Conservation (phyloP, 2,888 invertebrate species). For the Leptura quadrifasciata region DNA sequence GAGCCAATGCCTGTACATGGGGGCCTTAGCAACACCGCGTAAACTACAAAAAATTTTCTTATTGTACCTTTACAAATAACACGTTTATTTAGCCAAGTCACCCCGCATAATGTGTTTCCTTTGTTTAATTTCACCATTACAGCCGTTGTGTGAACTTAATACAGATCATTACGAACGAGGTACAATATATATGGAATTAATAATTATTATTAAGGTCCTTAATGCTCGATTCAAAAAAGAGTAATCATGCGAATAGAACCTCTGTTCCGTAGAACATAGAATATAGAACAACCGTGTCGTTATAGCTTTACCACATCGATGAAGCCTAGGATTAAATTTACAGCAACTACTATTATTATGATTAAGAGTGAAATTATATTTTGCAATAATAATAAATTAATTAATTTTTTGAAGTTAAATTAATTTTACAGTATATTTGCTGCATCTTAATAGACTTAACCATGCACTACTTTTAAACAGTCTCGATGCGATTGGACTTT, state of each 20-base stretch:
- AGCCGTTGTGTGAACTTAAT: constrained; percentile 22
- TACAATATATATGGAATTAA: constrained; percentile 20
- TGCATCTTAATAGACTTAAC: too few relatives aligned
- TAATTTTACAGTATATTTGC: too few relatives aligned
- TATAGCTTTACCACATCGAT: constrained; percentile 36
- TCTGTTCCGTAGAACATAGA: constrained; percentile 38
- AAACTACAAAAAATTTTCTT: background rate
- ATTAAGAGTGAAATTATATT: too few relatives aligned
- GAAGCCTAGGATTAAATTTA: background rate
- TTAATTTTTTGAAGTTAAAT: too few relatives aligned
- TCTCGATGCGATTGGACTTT: too few relatives aligned
- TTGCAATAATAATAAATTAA: too few relatives aligned
- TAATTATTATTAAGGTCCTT: constrained; percentile 19
- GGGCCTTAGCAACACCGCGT: background rate
- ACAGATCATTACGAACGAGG: constrained; percentile 17
- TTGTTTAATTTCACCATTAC: constrained; percentile 24
- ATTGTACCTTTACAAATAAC: constrained; percentile 8
- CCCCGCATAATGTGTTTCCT: constrained; percentile 9
- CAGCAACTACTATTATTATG: background rate
- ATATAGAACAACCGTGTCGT: constrained; percentile 38
- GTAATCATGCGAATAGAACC: constrained; percentile 42
- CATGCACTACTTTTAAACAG: too few relatives aligned
- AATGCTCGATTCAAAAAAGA: constrained; percentile 38
- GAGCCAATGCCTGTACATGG: background rate
- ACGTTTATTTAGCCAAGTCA: constrained; percentile 20